These are phyloP conservation scores for Hylaeus volcanicus DNA, from an alignment of 1,140 invertebrate species.

Conservation along the genomic window DNA sequence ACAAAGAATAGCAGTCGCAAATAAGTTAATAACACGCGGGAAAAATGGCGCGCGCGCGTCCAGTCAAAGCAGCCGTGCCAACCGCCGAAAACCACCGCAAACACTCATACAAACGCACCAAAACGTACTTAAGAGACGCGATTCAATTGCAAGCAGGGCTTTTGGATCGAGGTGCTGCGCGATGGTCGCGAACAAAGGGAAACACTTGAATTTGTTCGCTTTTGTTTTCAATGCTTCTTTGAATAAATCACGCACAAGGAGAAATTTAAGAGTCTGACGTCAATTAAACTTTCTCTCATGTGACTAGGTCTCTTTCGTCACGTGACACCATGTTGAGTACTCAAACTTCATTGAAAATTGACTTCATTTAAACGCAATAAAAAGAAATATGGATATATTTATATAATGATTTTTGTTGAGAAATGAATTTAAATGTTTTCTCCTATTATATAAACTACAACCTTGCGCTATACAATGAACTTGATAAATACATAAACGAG, in stretches of 20 bases:
- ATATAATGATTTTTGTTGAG: too few relatives aligned
- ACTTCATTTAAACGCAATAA: too few relatives aligned
- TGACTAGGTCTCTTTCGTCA: too few relatives aligned
- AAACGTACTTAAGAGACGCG: background rate
- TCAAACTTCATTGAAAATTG: too few relatives aligned
- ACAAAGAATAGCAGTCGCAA: background rate
- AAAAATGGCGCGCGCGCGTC: conserved; percentile 1
- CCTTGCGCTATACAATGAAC: too few relatives aligned
- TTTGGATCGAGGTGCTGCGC: background rate
- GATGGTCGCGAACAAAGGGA: background rate
- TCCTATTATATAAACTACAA: too few relatives aligned
- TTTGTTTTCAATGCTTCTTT: background rate
- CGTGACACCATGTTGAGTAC: too few relatives aligned
- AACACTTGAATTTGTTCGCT: background rate
- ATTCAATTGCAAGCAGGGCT: background rate
- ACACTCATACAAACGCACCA: background rate
- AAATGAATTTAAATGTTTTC: too few relatives aligned
- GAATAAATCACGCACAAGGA: background rate
- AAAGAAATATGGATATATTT: too few relatives aligned
- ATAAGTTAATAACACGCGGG: conserved; percentile 13
- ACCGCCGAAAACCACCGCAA: background rate
- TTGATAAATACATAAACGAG: too few relatives aligned
- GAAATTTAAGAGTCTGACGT: too few relatives aligned
- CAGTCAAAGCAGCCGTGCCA: background rate
- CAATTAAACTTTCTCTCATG: too few relatives aligned